Conservation (phyloP, 2,797 vertebrate genomes). For the Gymnothorax javanicus region DNA sequence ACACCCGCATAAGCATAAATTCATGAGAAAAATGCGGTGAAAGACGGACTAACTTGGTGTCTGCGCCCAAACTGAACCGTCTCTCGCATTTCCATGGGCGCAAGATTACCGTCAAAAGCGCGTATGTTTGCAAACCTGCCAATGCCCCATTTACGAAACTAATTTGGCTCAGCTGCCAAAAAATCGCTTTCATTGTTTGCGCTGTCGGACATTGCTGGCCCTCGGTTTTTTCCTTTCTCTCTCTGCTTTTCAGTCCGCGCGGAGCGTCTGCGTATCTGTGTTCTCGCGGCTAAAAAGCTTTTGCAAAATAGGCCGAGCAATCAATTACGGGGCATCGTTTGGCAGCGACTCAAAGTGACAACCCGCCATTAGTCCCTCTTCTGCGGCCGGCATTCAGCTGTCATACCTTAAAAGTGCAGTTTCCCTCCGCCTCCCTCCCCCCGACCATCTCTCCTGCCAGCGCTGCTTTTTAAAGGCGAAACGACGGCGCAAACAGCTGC, state of each 20-base stretch:
- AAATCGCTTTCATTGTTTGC: slow-evolving; percentile 20
- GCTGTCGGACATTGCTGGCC: slow-evolving; percentile 4
- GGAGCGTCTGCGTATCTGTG: slow-evolving; percentile 36
- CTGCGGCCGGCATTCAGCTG: slow-evolving; percentile 33
- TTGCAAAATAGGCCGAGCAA: slow-evolving; percentile 51
- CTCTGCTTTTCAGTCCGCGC: background rate
- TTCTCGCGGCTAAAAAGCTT: slow-evolving; percentile 47
- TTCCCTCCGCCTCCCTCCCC: slow-evolving; percentile 33
- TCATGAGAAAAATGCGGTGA: background rate
- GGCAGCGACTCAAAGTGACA: slow-evolving; percentile 50
- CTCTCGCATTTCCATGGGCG: background rate
- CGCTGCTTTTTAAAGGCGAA: slow-evolving; percentile 38
- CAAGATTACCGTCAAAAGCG: background rate
- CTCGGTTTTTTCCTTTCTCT: background rate
- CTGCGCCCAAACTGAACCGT: background rate
- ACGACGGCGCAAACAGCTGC: slow-evolving; percentile 43
- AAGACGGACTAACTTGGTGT: background rate
- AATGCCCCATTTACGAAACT: slow-evolving; percentile 7
- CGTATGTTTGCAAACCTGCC: slow-evolving; percentile 12
- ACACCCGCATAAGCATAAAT: background rate
- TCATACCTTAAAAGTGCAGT: slow-evolving; percentile 39
- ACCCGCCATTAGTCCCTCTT: slow-evolving; percentile 46
- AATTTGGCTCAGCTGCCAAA: slow-evolving; percentile 17
- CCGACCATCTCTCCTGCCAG: slow-evolving; percentile 31
- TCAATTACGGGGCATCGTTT: slow-evolving; percentile 48